These are phyloP conservation scores for Eurosta solidaginis DNA, from an alignment of 1,140 invertebrate genomes.

Conservation along the genomic window DNA sequence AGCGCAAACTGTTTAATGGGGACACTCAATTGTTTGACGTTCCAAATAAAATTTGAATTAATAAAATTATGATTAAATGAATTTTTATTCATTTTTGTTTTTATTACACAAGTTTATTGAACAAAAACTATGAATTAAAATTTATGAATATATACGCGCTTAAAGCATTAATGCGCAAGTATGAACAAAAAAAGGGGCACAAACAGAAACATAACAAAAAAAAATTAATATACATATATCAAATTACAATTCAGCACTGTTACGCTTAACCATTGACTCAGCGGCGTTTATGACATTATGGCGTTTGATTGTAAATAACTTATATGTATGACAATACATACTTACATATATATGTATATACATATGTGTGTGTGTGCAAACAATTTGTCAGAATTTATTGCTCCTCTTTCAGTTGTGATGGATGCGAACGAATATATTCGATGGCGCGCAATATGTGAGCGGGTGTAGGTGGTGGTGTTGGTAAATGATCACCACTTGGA, in stretches of 20 bases:
- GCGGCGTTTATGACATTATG: too few relatives aligned
- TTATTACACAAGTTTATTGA: background rate
- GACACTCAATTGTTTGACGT: too few relatives aligned
- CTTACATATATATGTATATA: background rate
- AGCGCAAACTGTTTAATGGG: too few relatives aligned
- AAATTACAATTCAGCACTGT: too few relatives aligned
- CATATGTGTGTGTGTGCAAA: background rate
- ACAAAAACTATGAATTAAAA: conserved; percentile 13
- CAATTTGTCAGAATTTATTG: conserved; percentile 38
- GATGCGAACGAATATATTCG: conserved; percentile 63
- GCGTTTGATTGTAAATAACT: background rate
- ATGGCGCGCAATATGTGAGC: conserved; percentile 57
- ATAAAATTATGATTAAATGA: too few relatives aligned
- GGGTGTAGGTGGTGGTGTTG: conserved; percentile 61
- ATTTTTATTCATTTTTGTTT: background rate
- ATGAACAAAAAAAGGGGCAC: background rate
- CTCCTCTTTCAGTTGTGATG: conserved; percentile 50
- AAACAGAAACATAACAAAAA: too few relatives aligned
- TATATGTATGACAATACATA: background rate
- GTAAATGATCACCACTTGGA: conserved; percentile 63
- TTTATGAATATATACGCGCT: background rate
- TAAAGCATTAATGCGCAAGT: background rate
- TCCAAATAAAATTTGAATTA: too few relatives aligned
- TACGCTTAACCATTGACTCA: too few relatives aligned
- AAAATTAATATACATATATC: too few relatives aligned